phyloP scores from a whole-genome alignment of 2,888 invertebrate genomes.

The Sialis lutaria region DNA sequence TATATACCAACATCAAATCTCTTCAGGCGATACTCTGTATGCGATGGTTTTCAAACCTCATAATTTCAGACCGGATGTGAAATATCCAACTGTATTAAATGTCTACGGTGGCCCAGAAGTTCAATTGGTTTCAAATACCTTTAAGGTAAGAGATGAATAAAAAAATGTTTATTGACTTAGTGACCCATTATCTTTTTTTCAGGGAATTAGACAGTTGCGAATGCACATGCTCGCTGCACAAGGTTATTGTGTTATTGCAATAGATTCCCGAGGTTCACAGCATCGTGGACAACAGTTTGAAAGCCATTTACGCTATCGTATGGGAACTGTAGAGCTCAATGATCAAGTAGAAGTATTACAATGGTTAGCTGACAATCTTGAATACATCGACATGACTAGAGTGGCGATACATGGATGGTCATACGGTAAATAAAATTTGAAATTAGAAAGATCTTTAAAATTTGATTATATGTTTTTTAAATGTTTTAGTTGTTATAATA shows the following conservation, averaged over 20 bases:
- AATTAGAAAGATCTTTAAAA: not conserved
- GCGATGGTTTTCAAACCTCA: constrained; percentile 85
- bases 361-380: constrained; percentile 66
- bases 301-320: constrained; percentile 68
- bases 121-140: constrained; percentile 90
- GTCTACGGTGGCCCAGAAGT: constrained; percentile 98
- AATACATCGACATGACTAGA: constrained; percentile 79
- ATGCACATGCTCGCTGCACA: constrained; percentile 91
- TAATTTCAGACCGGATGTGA: constrained; percentile 40
- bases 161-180: not conserved
- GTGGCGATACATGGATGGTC: constrained; percentile 98
- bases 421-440: constrained; percentile 46
- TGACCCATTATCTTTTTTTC: constrained; percentile 11
- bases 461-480: not conserved
- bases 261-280: constrained; percentile 90
- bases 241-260: constrained; percentile 89
- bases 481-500: not conserved
- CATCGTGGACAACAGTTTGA: constrained; percentile 88
- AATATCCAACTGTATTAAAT: constrained; percentile 87
- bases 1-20: constrained; percentile 49
- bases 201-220: constrained; percentile 79
- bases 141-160: constrained; percentile 45
- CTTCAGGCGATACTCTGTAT: constrained; percentile 52
- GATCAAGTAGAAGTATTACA: constrained; percentile 87
- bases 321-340: constrained; percentile 86